Base-by-base conservation (phyloP, 2,797 vertebrate genomes). In the Labeo calbasu region DNA sequence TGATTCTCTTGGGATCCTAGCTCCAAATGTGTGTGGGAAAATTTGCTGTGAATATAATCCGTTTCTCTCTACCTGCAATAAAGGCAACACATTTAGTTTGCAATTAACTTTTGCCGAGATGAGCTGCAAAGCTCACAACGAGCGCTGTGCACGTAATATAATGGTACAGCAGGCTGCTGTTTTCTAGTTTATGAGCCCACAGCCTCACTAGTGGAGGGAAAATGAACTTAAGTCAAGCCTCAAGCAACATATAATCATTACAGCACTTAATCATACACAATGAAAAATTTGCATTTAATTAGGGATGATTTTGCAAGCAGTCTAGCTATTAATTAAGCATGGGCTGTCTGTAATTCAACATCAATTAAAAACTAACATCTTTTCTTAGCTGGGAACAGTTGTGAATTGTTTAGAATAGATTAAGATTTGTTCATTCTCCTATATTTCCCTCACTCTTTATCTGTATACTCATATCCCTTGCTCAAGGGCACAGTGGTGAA, bases 221-320 rank as follows among this genome's bases (percentile, higher is more conserved):
- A 66, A 79, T 51, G 4, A 79, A 79, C 61, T 48, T 23, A 57
- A 57, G 32, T 57, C 43, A 63, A 78, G 76, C 76, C 55, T 46
- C 77, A 46, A 61, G 55, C 57, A 73, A 19, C 23, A 50, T 25
- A 43, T 48, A 32, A 82, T 82, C 69, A 72, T 50, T 72, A 48
- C 55, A 72, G 40, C 66, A 80, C 23, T 15, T 79, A 51, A 79
- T 79, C 63, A 70, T 13, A 28, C 51, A 59, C 13, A 81, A 57
- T 70, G 15, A 70, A 23, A 57, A 19, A 43, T 81, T 71, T 59
- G 1, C 12, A 81, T n/a, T 81, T 72, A 61, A 81, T 72, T 81
- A 72, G 40, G 53, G 40, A 72, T 50, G 69, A 32, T 48, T 50
- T 81, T 17, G 61, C 55, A 72, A 61, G 36, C 79, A 59, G 51